Evolutionary conservation across 2,888 invertebrate species (phyloP).

Genomic region (Torymus tubicola): DNA sequence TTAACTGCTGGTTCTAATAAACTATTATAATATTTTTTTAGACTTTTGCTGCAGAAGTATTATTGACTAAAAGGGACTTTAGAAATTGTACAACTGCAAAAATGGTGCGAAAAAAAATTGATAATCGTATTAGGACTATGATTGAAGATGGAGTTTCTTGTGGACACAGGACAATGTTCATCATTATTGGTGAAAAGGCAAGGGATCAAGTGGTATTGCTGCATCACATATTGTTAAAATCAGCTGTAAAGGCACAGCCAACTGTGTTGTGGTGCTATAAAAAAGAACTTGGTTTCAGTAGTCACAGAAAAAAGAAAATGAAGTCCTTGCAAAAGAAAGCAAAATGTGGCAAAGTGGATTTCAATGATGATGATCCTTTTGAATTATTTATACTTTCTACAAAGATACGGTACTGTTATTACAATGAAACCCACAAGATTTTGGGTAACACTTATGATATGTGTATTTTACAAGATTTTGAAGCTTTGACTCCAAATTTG

Average conservation of each 20-base stretch:
- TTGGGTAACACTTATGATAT: constrained; percentile 98
- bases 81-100: constrained; percentile 67
- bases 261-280: constrained; percentile 99
- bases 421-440: constrained; percentile 97
- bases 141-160: constrained; percentile 97
- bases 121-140: constrained; percentile 94
- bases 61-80: too few species aligned
- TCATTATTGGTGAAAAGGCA: constrained; percentile 96
- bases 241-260: constrained; percentile 93
- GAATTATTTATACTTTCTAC: constrained; percentile 97
- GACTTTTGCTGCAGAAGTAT: too few species aligned
- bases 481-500: constrained; percentile 97
- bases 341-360: constrained; percentile 90
- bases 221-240: constrained; percentile 98
- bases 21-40: too few species aligned
- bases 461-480: constrained; percentile 97
- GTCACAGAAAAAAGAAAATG: constrained; percentile 95
- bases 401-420: constrained; percentile 97
- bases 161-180: constrained; percentile 95
- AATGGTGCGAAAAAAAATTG: constrained; percentile 96
- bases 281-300: constrained; percentile 81
- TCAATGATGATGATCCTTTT: constrained; percentile 97
- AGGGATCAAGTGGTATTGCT: constrained; percentile 97
- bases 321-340: constrained; percentile 89
- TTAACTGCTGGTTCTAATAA: too few species aligned